Evolutionary conservation across 2,113 vertebrate genomes (phyloP), one percentile per base, ranked within the genome.

Genomic region (Hypocryptadius cinnamomeus): DNA sequence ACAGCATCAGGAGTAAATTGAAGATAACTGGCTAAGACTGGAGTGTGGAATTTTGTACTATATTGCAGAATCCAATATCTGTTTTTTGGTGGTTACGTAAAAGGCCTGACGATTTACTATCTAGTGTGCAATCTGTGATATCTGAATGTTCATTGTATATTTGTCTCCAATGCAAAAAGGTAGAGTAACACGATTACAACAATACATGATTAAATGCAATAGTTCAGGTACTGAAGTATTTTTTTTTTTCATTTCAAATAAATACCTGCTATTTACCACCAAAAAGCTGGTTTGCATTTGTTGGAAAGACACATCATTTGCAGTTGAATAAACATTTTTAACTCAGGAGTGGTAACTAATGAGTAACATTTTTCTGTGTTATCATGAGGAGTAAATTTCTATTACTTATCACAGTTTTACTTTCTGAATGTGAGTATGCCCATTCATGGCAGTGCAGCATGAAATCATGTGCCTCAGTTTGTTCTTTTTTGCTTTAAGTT

Each of bases 61-160:
- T 98, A 98, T 95, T 97, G 95, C 97, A 98, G 95, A 98, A 98
- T 96, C 96, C 96, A 93, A 92, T 98, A 97, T 97, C 97, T 97
- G 96, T 97, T 97, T 97, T 98, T 98, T 98, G 98, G 98, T 98
- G 98, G 98, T 98, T 98, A 98, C 97, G 97, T 99, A 98, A 98
- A 98, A 98, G 98, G 98, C 98, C 98, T 98, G 97, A 97, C 95
- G 98, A 99, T 97, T 98, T 98, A 98, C 98, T 98, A 98, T 98
- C 98, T 98, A 98, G 98, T 98, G 98, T 99, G 98, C 98, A 98
- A 98, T 99, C 98, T 99, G 99, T 99, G 98, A 98, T 99, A 98
- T 98, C 98, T 99, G 98, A 99, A 99, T 99, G 99, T 99, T 99
- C 97, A 98, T 98, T 99, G 99, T 99, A 98, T 98, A 98, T 98